These are phyloP conservation scores for Leucoraja ocellata DNA, from an alignment of 2,797 vertebrate species.

Conservation along the genomic window DNA sequence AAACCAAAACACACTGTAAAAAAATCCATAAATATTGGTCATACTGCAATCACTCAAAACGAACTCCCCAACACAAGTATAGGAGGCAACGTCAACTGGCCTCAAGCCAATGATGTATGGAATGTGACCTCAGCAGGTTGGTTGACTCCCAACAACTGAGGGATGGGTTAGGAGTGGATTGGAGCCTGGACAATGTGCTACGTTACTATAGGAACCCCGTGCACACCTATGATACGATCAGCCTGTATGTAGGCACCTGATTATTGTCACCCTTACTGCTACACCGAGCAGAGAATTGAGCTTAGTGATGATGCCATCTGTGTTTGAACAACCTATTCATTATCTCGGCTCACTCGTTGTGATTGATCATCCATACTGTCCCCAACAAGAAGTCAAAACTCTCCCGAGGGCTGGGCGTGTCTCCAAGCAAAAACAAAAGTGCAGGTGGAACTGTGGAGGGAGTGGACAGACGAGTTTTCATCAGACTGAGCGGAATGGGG, in stretches of 20 bases:
- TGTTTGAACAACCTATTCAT: background rate
- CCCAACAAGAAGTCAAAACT: background rate
- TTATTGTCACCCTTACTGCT: background rate
- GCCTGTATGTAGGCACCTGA: background rate
- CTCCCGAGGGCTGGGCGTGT: background rate
- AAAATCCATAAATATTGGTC: constrained; percentile 37
- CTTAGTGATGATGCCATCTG: background rate
- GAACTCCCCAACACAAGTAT: background rate
- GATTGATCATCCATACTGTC: background rate
- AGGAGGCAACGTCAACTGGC: background rate
- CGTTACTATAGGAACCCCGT: no score
- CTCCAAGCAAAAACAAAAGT: no score
- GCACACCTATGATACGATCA: background rate
- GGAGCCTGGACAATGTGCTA: background rate
- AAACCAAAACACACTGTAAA: constrained; percentile 33
- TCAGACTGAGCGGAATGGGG: no score
- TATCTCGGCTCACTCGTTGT: background rate
- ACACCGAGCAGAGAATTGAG: background rate
- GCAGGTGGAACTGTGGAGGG: no score
- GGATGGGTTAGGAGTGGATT: background rate
- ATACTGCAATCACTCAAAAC: constrained; percentile 21
- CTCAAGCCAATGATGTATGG: background rate
- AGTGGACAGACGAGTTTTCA: no score
- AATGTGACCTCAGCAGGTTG: background rate
- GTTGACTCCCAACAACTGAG: background rate